Conservation (phyloP, 2,888 invertebrate genomes). For the Eulithis testata region DNA sequence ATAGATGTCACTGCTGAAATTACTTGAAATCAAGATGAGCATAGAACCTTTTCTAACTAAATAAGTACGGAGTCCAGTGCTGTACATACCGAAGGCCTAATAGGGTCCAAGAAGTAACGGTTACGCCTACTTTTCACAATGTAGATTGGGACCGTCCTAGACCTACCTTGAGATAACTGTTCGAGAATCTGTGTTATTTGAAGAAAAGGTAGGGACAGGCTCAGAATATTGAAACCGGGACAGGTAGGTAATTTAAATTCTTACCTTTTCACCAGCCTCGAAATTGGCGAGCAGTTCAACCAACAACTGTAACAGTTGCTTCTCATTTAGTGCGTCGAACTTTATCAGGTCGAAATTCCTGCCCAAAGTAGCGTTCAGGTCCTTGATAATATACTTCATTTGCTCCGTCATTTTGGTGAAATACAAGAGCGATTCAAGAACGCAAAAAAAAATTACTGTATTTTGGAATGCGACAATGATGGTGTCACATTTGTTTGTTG, state of each 20-base stretch:
- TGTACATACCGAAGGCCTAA: too few species aligned
- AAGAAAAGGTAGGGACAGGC: too few species aligned
- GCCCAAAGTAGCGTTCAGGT: constrained; percentile 89
- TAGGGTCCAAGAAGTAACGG: too few species aligned
- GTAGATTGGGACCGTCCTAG: too few species aligned
- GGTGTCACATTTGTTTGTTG: constrained; percentile 16
- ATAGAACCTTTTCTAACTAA: too few species aligned
- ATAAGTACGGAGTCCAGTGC: too few species aligned
- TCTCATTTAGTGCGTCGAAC: constrained; percentile 91
- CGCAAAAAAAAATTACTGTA: neutral
- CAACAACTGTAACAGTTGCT: constrained; percentile 90
- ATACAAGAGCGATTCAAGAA: neutral
- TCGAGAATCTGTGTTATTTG: too few species aligned
- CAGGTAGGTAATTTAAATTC: constrained; percentile 1
- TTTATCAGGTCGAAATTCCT: constrained; percentile 92
- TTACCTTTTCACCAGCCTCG: constrained; percentile 87
- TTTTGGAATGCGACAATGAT: neutral
- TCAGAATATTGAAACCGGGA: too few species aligned
- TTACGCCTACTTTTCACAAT: too few species aligned
- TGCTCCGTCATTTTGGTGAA: constrained; percentile 84
- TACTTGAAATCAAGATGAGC: too few species aligned
- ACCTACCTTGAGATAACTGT: too few species aligned
- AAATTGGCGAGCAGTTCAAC: constrained; percentile 90
- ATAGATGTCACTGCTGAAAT: too few species aligned
- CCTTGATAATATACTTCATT: constrained; percentile 88